phyloP scores from a whole-genome alignment of 2,113 vertebrate species.

The Epinephelus cyanopodus region DNA sequence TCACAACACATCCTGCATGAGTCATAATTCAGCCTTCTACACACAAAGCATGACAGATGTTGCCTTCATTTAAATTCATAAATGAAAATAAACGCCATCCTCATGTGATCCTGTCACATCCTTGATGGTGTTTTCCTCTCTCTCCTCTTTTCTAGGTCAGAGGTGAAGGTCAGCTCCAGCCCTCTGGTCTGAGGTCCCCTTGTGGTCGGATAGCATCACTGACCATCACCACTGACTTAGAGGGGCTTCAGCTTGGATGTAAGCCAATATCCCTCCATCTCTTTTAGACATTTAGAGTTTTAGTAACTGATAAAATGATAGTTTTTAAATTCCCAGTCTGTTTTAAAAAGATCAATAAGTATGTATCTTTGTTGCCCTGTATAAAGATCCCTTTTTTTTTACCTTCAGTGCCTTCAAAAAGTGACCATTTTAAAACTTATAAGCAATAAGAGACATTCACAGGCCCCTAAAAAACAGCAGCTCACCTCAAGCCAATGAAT shows the following conservation, averaged over 20 bases:
- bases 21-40: not conserved
- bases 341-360: not conserved
- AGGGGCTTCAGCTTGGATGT: not conserved
- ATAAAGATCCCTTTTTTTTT: not conserved
- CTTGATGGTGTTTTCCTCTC: not conserved
- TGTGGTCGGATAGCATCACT: not conserved
- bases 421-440: not conserved
- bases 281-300: not conserved
- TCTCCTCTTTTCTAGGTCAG: not conserved
- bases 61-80: not conserved
- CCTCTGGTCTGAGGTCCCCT: not conserved
- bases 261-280: not conserved
- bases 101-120: not conserved
- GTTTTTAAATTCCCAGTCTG: not conserved
- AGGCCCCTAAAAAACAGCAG: not conserved
- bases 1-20: not conserved
- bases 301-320: not conserved
- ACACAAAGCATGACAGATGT: not conserved
- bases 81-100: not conserved
- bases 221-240: not conserved
- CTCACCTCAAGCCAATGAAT: not conserved
- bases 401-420: not conserved
- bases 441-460: not conserved
- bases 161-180: conserved; percentile 7
- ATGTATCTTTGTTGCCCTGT: not conserved